Evolutionary conservation across 2,888 invertebrate genomes (phyloP), one percentile per base, ranked within the genome.

Genomic region (Trachelus tabidus): DNA sequence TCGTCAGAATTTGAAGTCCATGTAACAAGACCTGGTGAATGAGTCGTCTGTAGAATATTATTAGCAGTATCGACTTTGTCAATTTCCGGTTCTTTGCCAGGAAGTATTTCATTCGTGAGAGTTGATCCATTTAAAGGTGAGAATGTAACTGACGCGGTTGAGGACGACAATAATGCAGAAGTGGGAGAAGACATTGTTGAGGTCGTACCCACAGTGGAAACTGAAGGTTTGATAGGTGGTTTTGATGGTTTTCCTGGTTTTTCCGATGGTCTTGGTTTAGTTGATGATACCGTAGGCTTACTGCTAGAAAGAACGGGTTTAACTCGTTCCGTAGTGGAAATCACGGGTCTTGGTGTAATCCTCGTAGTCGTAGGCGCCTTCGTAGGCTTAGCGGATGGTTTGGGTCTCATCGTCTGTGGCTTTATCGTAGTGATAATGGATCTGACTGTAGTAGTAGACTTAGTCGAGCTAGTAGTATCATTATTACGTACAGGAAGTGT

Each of bases 1-100:
- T 90, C 90, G 76, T 91, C 92, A 31, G 92, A 92, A 76, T 90
- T 90, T 0, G 92, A 91, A 1, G 92, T 92, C 93, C 93, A 93
- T 1, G 93, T 93, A 12, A 93, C 92, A 15, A 93, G 83, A 11
- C 92, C 90, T 1, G 92, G 91, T 34, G 90, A 83, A 11, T 88
- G 82, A 0, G 90, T 90, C 1, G 91, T 89, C 15, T 90, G 85
- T 31, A 86, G 77, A 23, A 74, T 74, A 12, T 82, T 84, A 11
- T 79, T 82, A 0, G 78, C 71, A 68, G 73, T 74, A n/a, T 33
- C 35, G 1, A 81, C 85, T 68, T 86, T 85, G 73, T 87, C 86
- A 0, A 81, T 79, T 12, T 78, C 75, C 4, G 86, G 74, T 33
- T 79, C 73, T 74, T 84, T 84, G 11, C 81, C 82, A 9, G 84